Evolutionary conservation across 2,888 invertebrate species (phyloP), one percentile per base, ranked within the genome.

Genomic region (Epsilonema sp.): DNA sequence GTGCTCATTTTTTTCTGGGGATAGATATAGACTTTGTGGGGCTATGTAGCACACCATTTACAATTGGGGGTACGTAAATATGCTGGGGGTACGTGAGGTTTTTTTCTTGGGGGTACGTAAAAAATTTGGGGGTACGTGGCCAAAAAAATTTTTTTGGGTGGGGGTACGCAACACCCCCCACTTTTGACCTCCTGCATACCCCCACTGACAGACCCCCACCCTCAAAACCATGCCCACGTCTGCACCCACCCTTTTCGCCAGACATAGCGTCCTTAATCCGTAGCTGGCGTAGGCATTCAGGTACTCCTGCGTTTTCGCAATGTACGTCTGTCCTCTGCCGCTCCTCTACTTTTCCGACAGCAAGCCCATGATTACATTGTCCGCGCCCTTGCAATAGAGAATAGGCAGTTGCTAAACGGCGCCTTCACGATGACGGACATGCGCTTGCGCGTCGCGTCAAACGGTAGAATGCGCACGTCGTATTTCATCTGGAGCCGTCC

Each of bases 391-490:
- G 45, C 49, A 25, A 37, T 54, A 20, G 52, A 55, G 49, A 52
- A 59, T 45, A 24, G 45, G 21, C 3, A 3, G 20, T 2, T 37
- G 57, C 39, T 8, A 44, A 5, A 51, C 47, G 77, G 76, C 64
- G 78, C 77, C 49, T 78, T 74, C 3, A 92, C 73, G 26, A 92
- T 79, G 38, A 94, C 76, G n/a, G 90, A 90, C 94, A 94, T 94
- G 63, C 90, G 79, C 67, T 90, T 92, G 52, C 94, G 74, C 50
- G 75, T 77, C 1, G 89, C 80, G 71, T 94, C 92, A 67, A 94
- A 94, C 46, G 85, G 83, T 59, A 94, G 75, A 43, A 83, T 75
- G 54, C 73, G 68, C 11, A 74, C 60, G 53, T 70, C 62, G 55
- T 68, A 70, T 48, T n/a, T 42, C 37, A 42, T 3, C 19, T 42